Evolutionary conservation across 2,888 invertebrate species (phyloP), one percentile per base, ranked within the genome.

Genomic region (Adineta ricciae): DNA sequence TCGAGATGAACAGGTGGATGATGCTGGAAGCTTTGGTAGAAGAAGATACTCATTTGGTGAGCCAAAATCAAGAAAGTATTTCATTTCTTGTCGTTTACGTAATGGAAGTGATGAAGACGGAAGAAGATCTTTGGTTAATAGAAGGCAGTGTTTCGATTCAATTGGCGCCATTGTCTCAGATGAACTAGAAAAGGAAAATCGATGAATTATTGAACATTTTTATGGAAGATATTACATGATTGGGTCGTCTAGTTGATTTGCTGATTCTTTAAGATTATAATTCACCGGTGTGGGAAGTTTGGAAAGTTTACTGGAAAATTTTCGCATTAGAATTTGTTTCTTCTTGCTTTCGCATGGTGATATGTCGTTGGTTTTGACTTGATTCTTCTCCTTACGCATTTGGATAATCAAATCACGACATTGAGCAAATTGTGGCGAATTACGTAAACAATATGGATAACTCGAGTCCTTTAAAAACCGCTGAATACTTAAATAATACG

Each of bases 391-490:
- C 41, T 41, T 78, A 41, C 78, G 38, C 78, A 78, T 78, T 78
- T 41, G 78, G 4, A 78, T 78, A 21, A 78, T 78, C 41, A 78
- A 78, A 41, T 78, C 78, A 41, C 78, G 21, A 41, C 78, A 78
- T 78, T 38, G 78, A 24, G 78, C 24, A n/a, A 78, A 78, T n/a
- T 78, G 41, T 41, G 78, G 41, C 2, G 78, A 78, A 78, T 78
- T 78, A 78, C 78, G 78, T 41, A 78, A 78, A 78, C 78, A 78
- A 78, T 78, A 78, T 78, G 78, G 78, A 41, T 78, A 78, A 78
- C 24, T 41, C 41, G 78, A 78, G n/a, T 78, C 78, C 41, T 78
- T 78, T 41, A 78, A n/a, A 78, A 78, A 78, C n/a, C 78, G 21
- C 41, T 78, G 78, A 0, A 78, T 78, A 41, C 41, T 41, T 78